phyloP scores from a whole-genome alignment of 1,140 invertebrate species.

The Popillia japonica region DNA sequence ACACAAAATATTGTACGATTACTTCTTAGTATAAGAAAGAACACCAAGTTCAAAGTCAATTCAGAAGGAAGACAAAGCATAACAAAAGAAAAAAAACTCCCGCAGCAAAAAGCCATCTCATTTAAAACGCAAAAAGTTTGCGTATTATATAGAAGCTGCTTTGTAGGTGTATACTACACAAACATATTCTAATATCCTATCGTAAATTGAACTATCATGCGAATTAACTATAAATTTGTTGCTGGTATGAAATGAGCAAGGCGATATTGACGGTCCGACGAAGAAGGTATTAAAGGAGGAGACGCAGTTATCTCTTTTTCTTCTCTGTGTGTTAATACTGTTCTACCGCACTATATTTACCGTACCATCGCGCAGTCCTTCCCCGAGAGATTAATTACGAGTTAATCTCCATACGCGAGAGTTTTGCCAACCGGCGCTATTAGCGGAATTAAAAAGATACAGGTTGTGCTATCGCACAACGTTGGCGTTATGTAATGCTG shows the following conservation, averaged over 20 bases:
- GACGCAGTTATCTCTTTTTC: neutral
- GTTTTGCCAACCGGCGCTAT: conserved; percentile 20
- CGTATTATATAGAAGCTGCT: neutral
- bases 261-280: neutral
- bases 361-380: neutral
- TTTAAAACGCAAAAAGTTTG: neutral
- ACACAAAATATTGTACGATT: too few species aligned
- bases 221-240: conserved; percentile 2
- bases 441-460: conserved; percentile 34
- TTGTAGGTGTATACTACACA: neutral
- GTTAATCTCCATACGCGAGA: conserved; percentile 27
- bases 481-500: neutral
- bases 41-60: neutral
- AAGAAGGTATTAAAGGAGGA: neutral
- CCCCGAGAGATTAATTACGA: conserved; percentile 30
- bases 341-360: neutral
- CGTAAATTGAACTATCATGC: conserved; percentile 18
- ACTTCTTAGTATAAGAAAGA: too few species aligned
- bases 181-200: neutral
- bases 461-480: neutral
- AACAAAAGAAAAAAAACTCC: neutral
- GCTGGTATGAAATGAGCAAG: neutral
- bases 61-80: neutral
- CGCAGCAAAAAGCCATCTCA: neutral
- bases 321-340: too few species aligned